Percentiles rank a stretch among this genome's conserved stretches.
phyloP scores from a whole-genome alignment of 2,797 vertebrate genomes.

The Lacerta agilis region DNA sequence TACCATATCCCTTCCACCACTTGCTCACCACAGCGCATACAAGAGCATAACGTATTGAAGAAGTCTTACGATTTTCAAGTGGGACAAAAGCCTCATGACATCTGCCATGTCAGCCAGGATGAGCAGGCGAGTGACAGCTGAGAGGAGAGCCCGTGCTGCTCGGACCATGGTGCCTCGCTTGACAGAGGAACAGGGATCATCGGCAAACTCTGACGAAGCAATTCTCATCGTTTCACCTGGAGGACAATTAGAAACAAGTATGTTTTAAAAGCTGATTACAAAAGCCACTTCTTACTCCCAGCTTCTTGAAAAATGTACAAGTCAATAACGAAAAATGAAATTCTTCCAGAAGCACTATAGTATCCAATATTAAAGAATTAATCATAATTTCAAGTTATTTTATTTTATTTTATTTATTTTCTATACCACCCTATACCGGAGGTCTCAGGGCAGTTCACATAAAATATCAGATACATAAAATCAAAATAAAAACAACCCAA shows the following conservation, averaged over 20 bases:
- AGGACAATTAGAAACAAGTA: conserved; percentile 4
- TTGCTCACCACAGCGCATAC: accelerated
- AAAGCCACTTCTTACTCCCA: accelerated
- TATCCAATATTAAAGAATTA: neutral
- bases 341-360: neutral
- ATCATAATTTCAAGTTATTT: neutral
- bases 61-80: conserved; percentile 93
- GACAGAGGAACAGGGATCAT: conserved; percentile 96
- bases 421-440: too few relatives aligned
- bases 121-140: conserved; percentile 95
- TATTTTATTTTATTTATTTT: too few relatives aligned
- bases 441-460: too few relatives aligned
- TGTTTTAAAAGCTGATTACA: accelerated
- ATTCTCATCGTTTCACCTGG: conserved; percentile 94
- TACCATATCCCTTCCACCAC: accelerated
- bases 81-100: conserved; percentile 96
- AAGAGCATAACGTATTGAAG: accelerated
- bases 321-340: too few relatives aligned
- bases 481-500: too few relatives aligned
- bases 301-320: neutral
- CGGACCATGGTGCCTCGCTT: conserved; percentile 98
- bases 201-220: conserved; percentile 95
- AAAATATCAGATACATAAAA: too few relatives aligned
- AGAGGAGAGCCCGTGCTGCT: conserved; percentile 92
- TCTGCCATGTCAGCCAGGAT: conserved; percentile 99